Percentiles rank a stretch among this genome's conserved stretches.
Evolutionary conservation across 2,113 vertebrate genomes (phyloP).

Genomic region (Nibea albiflora): DNA sequence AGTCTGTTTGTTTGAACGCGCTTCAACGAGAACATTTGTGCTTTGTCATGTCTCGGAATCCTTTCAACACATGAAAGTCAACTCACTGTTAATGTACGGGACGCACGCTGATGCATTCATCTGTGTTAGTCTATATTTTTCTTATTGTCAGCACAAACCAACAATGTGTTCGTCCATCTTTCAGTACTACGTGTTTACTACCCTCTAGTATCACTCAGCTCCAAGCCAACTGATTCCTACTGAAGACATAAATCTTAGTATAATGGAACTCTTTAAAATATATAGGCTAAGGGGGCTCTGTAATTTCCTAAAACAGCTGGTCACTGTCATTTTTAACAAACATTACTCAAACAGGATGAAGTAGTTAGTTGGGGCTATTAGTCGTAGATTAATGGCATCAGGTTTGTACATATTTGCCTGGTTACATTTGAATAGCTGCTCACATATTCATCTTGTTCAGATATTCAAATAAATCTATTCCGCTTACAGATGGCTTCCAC

Average conservation of each 20-base stretch:
- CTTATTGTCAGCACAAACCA: slow-evolving; percentile 3
- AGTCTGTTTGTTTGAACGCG: background rate
- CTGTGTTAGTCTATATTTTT: background rate
- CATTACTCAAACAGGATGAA: background rate
- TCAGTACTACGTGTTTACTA: too few relatives aligned
- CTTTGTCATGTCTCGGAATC: background rate
- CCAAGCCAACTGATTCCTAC: background rate
- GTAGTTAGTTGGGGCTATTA: background rate
- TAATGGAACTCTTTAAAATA: too few relatives aligned
- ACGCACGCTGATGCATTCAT: background rate
- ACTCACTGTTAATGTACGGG: background rate
- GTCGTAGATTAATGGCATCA: background rate
- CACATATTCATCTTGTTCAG: background rate
- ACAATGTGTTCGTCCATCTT: background rate
- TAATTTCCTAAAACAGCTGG: background rate
- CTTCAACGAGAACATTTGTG: background rate
- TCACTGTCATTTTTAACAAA: background rate
- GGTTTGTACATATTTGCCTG: background rate
- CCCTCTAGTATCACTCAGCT: background rate
- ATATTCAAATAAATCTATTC: background rate
- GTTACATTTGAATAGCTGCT: too few relatives aligned
- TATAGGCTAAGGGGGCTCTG: too few relatives aligned
- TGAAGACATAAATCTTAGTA: background rate
- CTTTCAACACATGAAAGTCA: background rate
- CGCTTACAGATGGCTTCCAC: background rate